Conservation (phyloP, 2,888 invertebrate genomes). For the Aromia moschata region DNA sequence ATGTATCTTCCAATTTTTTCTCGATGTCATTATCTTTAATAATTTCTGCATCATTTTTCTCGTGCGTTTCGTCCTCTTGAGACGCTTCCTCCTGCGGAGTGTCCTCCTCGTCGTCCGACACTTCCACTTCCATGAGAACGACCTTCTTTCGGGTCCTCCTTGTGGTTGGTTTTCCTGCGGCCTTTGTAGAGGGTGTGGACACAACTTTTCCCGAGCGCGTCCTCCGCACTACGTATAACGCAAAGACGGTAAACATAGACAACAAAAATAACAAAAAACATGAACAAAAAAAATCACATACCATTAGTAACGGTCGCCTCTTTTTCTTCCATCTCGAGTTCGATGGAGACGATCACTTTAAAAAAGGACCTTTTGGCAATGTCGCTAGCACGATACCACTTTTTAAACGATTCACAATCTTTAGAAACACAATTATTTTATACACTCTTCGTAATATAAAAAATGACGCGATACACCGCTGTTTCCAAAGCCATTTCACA, state of each 20-base stretch:
- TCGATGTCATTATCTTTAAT: constrained; percentile 29
- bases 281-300: constrained; percentile 11
- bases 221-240: constrained; percentile 63
- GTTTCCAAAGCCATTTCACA: neutral
- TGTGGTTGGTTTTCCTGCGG: constrained; percentile 37
- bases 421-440: neutral
- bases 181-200: constrained; percentile 47
- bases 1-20: constrained; percentile 15
- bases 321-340: constrained; percentile 26
- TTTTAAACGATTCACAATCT: neutral
- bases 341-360: too few species aligned
- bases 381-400: too few species aligned
- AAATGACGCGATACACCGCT: neutral
- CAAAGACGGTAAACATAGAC: too few species aligned
- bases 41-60: constrained; percentile 15
- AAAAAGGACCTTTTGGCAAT: too few species aligned
- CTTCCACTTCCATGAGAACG: constrained; percentile 64
- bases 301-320: constrained; percentile 28
- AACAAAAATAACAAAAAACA: neutral
- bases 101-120: constrained; percentile 60
- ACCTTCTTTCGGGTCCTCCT: constrained; percentile 61
- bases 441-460: neutral
- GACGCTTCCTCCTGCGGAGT: constrained; percentile 34
- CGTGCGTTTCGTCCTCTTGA: constrained; percentile 40
- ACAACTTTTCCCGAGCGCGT: constrained; percentile 68